Base-by-base conservation (phyloP, 2,797 vertebrate species). In the Momotus momota region DNA sequence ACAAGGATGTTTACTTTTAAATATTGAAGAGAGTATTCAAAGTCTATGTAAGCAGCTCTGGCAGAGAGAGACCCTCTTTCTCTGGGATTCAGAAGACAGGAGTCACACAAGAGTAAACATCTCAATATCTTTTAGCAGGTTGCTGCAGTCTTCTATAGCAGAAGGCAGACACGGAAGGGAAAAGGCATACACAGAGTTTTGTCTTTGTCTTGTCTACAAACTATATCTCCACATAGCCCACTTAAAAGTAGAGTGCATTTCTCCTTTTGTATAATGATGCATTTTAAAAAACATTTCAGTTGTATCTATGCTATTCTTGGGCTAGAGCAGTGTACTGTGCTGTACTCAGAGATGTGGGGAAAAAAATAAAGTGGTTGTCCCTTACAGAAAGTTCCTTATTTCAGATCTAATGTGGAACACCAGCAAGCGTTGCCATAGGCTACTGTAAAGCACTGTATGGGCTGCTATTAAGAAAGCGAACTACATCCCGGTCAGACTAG, bases 151-250 rank as follows among this genome's bases (percentile, higher is more conserved):
- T 55, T 70, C 41, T 43, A 5, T n/a, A 74, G 45, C 9, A 60
- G 7, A 71, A 89, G 14, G 52, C 49, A 86, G 35, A 8, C 13
- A 73, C 0, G 0, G 8, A 55, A 55, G 23, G 64, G 35, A 45
- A 91, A 75, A 90, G 29, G 33, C 12, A 27, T 17, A 62, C 3
- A 10, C 2, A 3, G 4, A 46, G 8, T 15, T 91, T 40, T 46
- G 27, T 10, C 23, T 72, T 66, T 54, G 31, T 19, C 41, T 81
- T 19, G 5, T n/a, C 38, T 65, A 61, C 4, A 49, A 58, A 18
- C 7, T 49, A 0, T 7, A 29, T 26, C 27, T 19, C 31, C 49
- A 51, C 27, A 55, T 0, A 51, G 11, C 5, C 18, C 33, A 25
- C 16, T 40, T 35, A 38, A 55, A 88, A 33, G 6, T 19, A 60